Evolutionary conservation across 2,888 invertebrate genomes (phyloP), one percentile per base, ranked within the genome.

Genomic region (Lasioglossum leucozonium): DNA sequence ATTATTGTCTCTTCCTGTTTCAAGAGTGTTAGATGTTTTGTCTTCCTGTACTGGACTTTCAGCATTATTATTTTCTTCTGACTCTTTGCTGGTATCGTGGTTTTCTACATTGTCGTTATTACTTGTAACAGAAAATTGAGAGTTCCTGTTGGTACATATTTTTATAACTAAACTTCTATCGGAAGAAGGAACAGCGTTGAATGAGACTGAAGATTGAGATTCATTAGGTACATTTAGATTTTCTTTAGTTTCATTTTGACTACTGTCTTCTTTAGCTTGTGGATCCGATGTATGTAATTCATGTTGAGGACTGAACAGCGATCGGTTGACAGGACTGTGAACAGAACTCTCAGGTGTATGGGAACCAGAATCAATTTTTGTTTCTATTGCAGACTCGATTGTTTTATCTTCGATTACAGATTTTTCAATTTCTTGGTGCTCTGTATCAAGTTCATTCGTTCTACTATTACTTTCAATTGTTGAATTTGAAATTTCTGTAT

Each of bases 211-310:
- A 26, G 89, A 80, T 76, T 91, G 91, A 88, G 93, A 92, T 91
- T 92, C 91, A 44, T 78, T 81, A 37, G 84, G 62, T 69, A 42
- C 42, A 3, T 71, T 69, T 4, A 83, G 42, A 40, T 84, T 85
- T 16, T 81, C 77, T 26, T 79, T 81, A 0, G 71, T 58, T 11
- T 85, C 86, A 6, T 79, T 77, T 11, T 72, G 67, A 2, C 71
- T 69, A 22, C 76, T 22, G 65, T 88, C 83, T 40, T 87, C 81
- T 73, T 97, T 90, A 97, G 97, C 88, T 97, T 97, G 95, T n/a
- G 72, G 2, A 79, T 88, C 88, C 1, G 82, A 82, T 18, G 77
- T 42, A 13, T 87, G 87, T 10, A 44, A 74, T 73, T 92, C 91
- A 34, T 88, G 88, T 47, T 89, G 88, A 6, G 93, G 92, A 72